Percentiles rank a stretch among this genome's conserved stretches.
Evolutionary conservation across 2,113 vertebrate species (phyloP).

Genomic region (Morphnarchus princeps): DNA sequence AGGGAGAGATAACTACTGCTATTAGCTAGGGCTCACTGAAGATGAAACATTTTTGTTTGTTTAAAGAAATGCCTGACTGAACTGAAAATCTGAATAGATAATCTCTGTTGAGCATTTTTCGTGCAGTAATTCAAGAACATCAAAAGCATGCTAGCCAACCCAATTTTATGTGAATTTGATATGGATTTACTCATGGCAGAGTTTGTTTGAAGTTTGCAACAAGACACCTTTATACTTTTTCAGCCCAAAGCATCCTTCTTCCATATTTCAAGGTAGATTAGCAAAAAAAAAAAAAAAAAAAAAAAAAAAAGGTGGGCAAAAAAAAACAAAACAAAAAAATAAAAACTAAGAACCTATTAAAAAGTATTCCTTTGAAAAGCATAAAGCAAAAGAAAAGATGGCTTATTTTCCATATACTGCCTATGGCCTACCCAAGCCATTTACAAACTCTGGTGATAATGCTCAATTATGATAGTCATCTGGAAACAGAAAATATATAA

Average conservation of each 20-base stretch:
- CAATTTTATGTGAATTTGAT: constrained; percentile 23
- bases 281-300: neutral
- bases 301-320: neutral
- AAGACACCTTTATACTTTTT: neutral
- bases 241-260: neutral
- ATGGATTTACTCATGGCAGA: constrained; percentile 9
- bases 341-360: neutral
- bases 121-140: constrained; percentile 2
- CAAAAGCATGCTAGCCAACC: neutral
- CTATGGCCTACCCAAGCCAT: neutral
- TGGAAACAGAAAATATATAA: neutral
- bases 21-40: neutral
- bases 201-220: constrained; percentile 40
- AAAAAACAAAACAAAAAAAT: neutral
- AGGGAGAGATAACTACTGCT: neutral
- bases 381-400: neutral
- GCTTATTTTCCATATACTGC: neutral
- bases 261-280: neutral
- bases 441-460: neutral
- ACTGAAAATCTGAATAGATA: neutral
- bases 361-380: neutral
- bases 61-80: neutral
- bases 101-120: neutral
- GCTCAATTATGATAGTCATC: neutral
- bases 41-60: neutral